A percentile compares a stretch with the other conserved stretches of the same genome.
Conservation (phyloP, 2,888 invertebrate species). For the Acrobasis consociella region DNA sequence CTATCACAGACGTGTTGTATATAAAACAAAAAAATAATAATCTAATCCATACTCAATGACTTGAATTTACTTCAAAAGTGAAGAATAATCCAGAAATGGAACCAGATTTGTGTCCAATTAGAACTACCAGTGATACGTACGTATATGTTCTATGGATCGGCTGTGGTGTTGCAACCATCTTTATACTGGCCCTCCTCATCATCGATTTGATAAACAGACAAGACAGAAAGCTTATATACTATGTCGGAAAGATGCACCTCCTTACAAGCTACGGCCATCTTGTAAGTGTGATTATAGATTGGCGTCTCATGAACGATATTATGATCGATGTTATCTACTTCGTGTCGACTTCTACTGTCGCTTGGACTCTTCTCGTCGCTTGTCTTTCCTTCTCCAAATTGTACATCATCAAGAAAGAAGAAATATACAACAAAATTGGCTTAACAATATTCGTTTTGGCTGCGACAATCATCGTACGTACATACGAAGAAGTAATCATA, state of each 20-base stretch:
- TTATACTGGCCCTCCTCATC: neutral
- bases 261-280: constrained; percentile 3
- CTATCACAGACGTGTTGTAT: neutral
- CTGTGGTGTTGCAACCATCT: neutral
- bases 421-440: constrained; percentile 10
- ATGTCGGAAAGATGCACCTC: constrained; percentile 1
- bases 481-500: constrained; percentile 12
- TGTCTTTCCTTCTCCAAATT: constrained; percentile 11
- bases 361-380: neutral
- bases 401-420: constrained; percentile 13
- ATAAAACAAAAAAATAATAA: too few relatives aligned
- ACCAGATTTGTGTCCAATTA: neutral
- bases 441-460: neutral
- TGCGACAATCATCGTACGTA: neutral
- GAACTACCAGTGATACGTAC: neutral
- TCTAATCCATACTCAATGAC: neutral
- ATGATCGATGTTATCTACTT: constrained; percentile 6
- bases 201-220: neutral
- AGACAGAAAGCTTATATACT: constrained; percentile 9
- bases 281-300: neutral
- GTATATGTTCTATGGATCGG: constrained; percentile 9
- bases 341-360: neutral
- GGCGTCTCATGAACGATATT: constrained; percentile 3
- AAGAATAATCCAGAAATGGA: constrained; percentile 6
- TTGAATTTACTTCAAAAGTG: neutral